Base-by-base conservation (phyloP, 2,113 vertebrate genomes). In the Peromyscus californicus region DNA sequence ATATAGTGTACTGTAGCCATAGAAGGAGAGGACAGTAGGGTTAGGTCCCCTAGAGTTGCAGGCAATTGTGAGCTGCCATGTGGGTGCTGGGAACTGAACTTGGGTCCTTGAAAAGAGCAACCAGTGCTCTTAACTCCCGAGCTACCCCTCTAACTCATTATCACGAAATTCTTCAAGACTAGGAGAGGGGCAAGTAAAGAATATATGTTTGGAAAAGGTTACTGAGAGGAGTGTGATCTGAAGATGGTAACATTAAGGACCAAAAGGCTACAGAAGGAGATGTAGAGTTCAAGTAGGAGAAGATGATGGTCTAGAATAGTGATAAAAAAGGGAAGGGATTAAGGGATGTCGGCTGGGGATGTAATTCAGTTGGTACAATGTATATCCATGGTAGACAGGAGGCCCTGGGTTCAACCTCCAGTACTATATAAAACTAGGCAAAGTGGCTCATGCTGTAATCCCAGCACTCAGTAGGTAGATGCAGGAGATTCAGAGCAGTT, bases 181-280 rank as follows among this genome's bases (percentile, higher is more conserved):
- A 4, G 15, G 21, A 4, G 24, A 13, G 29, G 0, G 4, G 17
- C 0, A 1, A 21, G 67, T 22, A 0, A 5, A 29, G 39, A 10
- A 39, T 19, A 0, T 17, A 19, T 7, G 39, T 69, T 11, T 31
- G 42, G 17, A n/a, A 59, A 69, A 29, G 24, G 7, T 11, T 8
- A 5, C 26, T 17, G 1, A 21, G 39, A 26, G 33, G 48, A n/a
- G 48, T 4, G 36, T 8, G 19, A 78, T 12, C 39, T 21, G 75
- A 36, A n/a, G 8, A 42, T 6, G 10, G 82, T 42, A n/a, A 59
- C 31, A 51, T 10, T 4, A 36, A 39, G 51, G 22, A 24, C 33
- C 33, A 17, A 21, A 57, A 5, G 54, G 10, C 10, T 31, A 11
- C 4, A 7, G 0, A 19, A 65, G 45, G 39, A 54, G 54, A 12